Conservation (phyloP, 2,888 invertebrate species). For the Belgica antarctica region DNA sequence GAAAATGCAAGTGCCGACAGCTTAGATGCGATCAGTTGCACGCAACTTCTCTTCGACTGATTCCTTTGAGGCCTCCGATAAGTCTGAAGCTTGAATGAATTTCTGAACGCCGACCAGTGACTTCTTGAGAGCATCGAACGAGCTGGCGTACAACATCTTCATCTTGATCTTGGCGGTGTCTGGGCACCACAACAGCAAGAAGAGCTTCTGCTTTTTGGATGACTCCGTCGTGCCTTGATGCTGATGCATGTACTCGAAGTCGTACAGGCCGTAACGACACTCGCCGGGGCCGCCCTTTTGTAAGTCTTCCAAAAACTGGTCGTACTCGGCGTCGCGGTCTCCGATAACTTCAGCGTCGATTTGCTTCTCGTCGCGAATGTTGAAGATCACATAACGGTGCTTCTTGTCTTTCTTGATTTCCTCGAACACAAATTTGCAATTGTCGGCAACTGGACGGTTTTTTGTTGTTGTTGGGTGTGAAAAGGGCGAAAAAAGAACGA, state of each 20-base stretch:
- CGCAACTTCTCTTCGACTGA: slow-evolving; percentile 70
- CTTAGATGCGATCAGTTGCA: slow-evolving; percentile 62
- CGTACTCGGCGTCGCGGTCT: slow-evolving; percentile 68
- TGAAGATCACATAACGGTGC: slow-evolving; percentile 73
- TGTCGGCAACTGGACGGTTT: slow-evolving; percentile 62
- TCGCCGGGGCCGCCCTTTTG: slow-evolving; percentile 68
- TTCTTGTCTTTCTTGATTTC: slow-evolving; percentile 78
- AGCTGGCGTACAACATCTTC: slow-evolving; percentile 62
- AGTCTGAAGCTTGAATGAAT: slow-evolving; percentile 74
- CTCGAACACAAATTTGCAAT: slow-evolving; percentile 71
- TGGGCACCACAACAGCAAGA: slow-evolving; percentile 80
- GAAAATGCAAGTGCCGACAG: too few species aligned
- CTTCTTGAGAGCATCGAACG: slow-evolving; percentile 77
- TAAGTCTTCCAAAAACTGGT: slow-evolving; percentile 71
- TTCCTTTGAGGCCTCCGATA: slow-evolving; percentile 69
- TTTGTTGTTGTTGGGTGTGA: slow-evolving; percentile 57
- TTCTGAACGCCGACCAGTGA: slow-evolving; percentile 75
- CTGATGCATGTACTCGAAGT: slow-evolving; percentile 77
- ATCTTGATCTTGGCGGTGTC: slow-evolving; percentile 66
- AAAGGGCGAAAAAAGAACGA: slow-evolving; percentile 11
- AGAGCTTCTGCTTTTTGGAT: slow-evolving; percentile 74
- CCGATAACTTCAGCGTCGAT: slow-evolving; percentile 73
- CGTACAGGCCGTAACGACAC: slow-evolving; percentile 68
- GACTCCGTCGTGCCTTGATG: slow-evolving; percentile 74
- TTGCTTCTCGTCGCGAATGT: slow-evolving; percentile 71